Evolutionary conservation across 2,888 invertebrate species (phyloP), one percentile per base, ranked within the genome.

Genomic region (Helleia helle): DNA sequence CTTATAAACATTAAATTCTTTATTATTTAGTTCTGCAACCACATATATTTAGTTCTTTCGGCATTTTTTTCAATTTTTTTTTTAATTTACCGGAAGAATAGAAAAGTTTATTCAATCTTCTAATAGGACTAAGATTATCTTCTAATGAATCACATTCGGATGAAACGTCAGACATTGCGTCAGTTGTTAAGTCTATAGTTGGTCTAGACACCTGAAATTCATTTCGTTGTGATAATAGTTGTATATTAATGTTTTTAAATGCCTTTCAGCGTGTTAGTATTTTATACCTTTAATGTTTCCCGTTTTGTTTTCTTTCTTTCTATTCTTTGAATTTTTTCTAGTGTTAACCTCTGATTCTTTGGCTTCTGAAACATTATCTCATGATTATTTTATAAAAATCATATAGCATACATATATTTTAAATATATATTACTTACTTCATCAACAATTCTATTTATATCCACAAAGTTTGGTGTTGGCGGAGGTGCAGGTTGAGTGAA

Each of bases 141-240:
- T 80, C 84, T 27, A 62, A 67, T 2, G 85, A 80, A 54, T 89
- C 88, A 40, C 87, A 89, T 50, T 91, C 90, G 0, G 87, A 87
- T 6, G 90, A 88, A 37, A 73, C 79, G 56, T 90, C 90, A 2
- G 89, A 88, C 52, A 90, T 89, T 0, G 89, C 91, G 63, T 91
- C 90, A 5, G 90, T 90, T 30, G 90, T 90, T 47, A 88, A 58
- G 54, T 87, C 87, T 59, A 88, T 80, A 25, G 86, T 88, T 9
- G 88, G 86, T 64, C 86, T 80, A 47, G 86, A 87, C 46, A 88
- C 86, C 88, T 88, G 48, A 17, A 63, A 63, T 13, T 29, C 29
- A 5, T 6, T 29, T 11, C 9, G 38, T 49, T n/a, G n/a, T n/a
- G n/a, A n/a, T n/a, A n/a, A n/a, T n/a, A n/a, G n/a, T n/a, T n/a